Evolutionary conservation across 2,888 invertebrate species (phyloP).

Genomic region (Pachycephus smyrnensis): DNA sequence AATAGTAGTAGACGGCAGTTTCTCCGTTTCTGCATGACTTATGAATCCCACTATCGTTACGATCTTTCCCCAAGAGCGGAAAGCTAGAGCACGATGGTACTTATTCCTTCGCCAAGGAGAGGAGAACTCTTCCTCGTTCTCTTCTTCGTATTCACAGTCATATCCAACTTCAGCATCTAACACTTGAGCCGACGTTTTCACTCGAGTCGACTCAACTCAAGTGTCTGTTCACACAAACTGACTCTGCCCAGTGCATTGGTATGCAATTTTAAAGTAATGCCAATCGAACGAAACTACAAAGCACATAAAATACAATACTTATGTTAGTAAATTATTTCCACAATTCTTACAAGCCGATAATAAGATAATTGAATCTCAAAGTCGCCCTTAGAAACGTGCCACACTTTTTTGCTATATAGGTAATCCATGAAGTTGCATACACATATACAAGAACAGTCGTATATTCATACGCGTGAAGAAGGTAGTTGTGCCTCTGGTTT

Average conservation of each 20-base stretch:
- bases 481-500: background rate
- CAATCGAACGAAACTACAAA: background rate
- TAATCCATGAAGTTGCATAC: background rate
- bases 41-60: constrained; percentile 40
- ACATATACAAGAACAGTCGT: background rate
- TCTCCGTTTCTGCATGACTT: constrained; percentile 38
- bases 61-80: constrained; percentile 26
- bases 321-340: background rate
- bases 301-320: background rate
- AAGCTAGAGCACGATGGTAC: background rate
- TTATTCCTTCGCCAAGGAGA: background rate
- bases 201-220: background rate
- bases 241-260: background rate
- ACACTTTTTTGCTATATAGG: background rate
- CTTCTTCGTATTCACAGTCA: constrained; percentile 22
- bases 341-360: background rate
- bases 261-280: background rate
- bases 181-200: background rate
- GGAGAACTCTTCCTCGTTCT: constrained; percentile 14
- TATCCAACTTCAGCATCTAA: background rate
- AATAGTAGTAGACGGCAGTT: constrained; percentile 19
- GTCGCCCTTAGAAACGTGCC: background rate
- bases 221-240: background rate
- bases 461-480: background rate
- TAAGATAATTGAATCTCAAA: background rate